These are phyloP conservation scores for Chanos chanos DNA, from an alignment of 2,797 vertebrate genomes.

Conservation along the genomic window DNA sequence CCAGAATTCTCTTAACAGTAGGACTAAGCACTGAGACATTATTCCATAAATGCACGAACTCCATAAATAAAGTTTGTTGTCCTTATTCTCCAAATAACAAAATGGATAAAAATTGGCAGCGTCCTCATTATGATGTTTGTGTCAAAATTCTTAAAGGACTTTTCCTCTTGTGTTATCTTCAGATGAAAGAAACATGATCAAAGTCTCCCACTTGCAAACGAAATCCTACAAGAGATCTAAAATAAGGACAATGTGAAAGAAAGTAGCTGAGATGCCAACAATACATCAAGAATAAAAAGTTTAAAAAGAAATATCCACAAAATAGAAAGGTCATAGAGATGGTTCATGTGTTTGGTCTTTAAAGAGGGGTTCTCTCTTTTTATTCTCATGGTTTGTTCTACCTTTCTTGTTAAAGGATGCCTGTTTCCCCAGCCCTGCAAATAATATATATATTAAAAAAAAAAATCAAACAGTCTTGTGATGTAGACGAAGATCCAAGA, in stretches of 20 bases:
- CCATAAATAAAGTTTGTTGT: conserved; percentile 10
- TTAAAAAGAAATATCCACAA: conserved; percentile 8
- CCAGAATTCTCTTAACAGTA: conserved; percentile 20
- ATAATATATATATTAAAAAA: too few species aligned
- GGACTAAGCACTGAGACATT: conserved; percentile 12
- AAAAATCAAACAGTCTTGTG: conserved; percentile 41
- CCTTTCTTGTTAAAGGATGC: conserved; percentile 42
- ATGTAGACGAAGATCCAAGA: conserved; percentile 49
- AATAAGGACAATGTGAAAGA: conserved; percentile 7
- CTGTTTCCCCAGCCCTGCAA: conserved; percentile 46
- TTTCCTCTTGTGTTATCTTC: conserved; percentile 22
- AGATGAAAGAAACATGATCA: conserved; percentile 39
- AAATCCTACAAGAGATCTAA: conserved; percentile 13
- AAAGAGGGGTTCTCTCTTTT: conserved; percentile 32
- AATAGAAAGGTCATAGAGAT: conserved; percentile 62
- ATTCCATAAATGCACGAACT: background rate
- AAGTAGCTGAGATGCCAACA: background rate
- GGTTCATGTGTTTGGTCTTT: conserved; percentile 55
- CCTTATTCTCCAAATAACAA: conserved; percentile 46
- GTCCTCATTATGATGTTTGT: conserved; percentile 52
- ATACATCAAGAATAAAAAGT: conserved; percentile 9
- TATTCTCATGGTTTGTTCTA: conserved; percentile 41
- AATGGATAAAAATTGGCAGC: conserved; percentile 29
- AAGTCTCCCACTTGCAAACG: conserved; percentile 32
- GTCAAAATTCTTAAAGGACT: conserved; percentile 43